Base-by-base conservation (phyloP, 2,797 vertebrate species). In the Chaetodon trifasciatus region DNA sequence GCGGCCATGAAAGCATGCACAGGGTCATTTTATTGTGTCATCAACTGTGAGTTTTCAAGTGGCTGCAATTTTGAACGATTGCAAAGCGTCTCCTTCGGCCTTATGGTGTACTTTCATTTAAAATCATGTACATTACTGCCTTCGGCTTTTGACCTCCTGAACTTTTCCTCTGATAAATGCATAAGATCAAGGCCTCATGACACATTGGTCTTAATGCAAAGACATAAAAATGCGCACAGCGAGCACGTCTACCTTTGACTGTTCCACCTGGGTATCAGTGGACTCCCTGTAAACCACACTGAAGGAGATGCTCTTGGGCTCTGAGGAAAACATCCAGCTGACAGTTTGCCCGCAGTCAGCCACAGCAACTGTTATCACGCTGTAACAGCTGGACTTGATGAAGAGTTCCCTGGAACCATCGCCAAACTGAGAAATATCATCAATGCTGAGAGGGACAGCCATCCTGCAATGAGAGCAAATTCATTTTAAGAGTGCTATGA, bases 291-390 rank as follows among this genome's bases (percentile, higher is more conserved):
- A 97, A 62, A 99, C 96, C 44, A 99, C 96, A 0, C 98, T 98
- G 74, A 99, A 99, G 66, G 96, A 96, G 91, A 99, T 95, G 77
- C 97, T 99, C 91, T 98, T 99, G 44, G 97, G 97, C 72, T 99
- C 97, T 0, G 98, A 99, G 32, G 97, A 97, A 93, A 99, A 99
- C 85, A 97, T 93, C 98, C 98, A 99, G 93, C 95, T 94, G 86
- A 99, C 94, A 67, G 96, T 96, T 35, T 96, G 94, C 37, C 97
- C 97, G 1, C 88, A 78, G 86, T 98, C 96, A 0, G 74, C 76
- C 74, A 97, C 92, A 0, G 90, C 94, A 74, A 99, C 94, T 52
- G 96, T 91, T 88, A 99, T 96, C 74, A 96, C 74, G 64, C 98
- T 97, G 91, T 98, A 99, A 90, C 97, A 97, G 74, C 97, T 96